phyloP scores from a whole-genome alignment of 2,113 vertebrate genomes.

The Scopus umbretta region DNA sequence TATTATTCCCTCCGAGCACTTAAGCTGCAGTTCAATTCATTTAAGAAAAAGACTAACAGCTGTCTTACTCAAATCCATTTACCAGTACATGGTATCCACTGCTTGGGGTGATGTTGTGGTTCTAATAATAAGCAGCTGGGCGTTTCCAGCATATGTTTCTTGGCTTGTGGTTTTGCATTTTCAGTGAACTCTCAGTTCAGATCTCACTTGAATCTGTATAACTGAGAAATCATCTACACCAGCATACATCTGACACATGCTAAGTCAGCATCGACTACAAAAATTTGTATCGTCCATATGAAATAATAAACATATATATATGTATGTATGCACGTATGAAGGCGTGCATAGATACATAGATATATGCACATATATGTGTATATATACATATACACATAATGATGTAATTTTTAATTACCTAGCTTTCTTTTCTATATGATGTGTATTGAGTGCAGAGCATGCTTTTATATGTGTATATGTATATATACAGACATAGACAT shows the following conservation, averaged over 20 bases:
- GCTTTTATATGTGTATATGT: background rate
- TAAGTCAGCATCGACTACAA: background rate
- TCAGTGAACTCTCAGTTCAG: background rate
- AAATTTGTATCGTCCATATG: rapidly evolving
- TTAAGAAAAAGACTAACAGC: background rate
- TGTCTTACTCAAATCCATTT: background rate
- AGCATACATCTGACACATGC: background rate
- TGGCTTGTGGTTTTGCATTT: background rate
- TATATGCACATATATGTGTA: background rate
- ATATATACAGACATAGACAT: background rate
- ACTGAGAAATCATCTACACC: background rate
- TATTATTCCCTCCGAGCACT: background rate
- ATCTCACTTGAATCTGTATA: background rate
- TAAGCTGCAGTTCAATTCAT: background rate
- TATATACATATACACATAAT: background rate
- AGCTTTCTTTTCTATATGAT: background rate
- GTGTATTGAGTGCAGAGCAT: background rate
- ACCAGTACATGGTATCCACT: background rate
- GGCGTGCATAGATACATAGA: background rate
- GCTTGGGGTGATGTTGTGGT: background rate
- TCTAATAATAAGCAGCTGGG: background rate
- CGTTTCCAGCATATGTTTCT: background rate
- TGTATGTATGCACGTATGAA: background rate
- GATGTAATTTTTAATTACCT: background rate
- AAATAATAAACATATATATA: background rate